Percentiles rank a stretch among this genome's conserved stretches.
phyloP scores from a whole-genome alignment of 2,888 invertebrate species.

The Cheilosia scutellata region DNA sequence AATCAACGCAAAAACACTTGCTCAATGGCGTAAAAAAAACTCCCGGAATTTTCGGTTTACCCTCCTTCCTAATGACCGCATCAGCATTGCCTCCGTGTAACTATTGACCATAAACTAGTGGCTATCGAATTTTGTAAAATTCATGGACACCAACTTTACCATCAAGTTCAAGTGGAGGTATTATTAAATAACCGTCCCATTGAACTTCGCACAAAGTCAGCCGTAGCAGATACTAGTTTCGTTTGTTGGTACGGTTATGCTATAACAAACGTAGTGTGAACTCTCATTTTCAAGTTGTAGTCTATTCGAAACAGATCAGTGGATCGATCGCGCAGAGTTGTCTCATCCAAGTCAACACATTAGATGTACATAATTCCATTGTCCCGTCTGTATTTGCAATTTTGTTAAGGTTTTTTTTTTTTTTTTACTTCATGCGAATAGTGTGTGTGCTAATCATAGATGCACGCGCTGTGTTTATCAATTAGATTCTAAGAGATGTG shows the following conservation, averaged over 20 bases:
- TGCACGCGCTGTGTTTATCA: slow-evolving; percentile 61
- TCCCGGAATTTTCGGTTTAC: slow-evolving; percentile 12
- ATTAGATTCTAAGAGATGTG: slow-evolving; percentile 60
- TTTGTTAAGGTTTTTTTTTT: neutral
- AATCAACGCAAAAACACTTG: neutral
- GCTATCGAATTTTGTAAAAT: slow-evolving; percentile 16
- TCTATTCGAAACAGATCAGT: slow-evolving; percentile 61
- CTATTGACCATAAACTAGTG: slow-evolving; percentile 16
- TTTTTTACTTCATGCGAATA: neutral
- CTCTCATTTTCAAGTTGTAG: slow-evolving; percentile 55
- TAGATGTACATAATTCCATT: neutral
- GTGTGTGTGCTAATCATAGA: slow-evolving; percentile 44
- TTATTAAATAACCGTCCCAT: slow-evolving; percentile 52
- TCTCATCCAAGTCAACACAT: no score
- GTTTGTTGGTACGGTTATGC: slow-evolving; percentile 11
- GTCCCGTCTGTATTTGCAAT: slow-evolving; percentile 1
- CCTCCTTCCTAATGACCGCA: slow-evolving; percentile 1
- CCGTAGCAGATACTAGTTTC: neutral
- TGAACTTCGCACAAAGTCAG: slow-evolving; percentile 55
- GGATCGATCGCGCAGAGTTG: slow-evolving; percentile 22
- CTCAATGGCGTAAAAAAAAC: slow-evolving; percentile 4
- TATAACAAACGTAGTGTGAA: slow-evolving; percentile 7
- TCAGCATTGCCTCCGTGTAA: neutral
- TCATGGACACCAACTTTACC: slow-evolving; percentile 27
- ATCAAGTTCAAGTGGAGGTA: slow-evolving; percentile 67